phyloP scores from a whole-genome alignment of 2,888 invertebrate species.

The Neoascia interrupta region DNA sequence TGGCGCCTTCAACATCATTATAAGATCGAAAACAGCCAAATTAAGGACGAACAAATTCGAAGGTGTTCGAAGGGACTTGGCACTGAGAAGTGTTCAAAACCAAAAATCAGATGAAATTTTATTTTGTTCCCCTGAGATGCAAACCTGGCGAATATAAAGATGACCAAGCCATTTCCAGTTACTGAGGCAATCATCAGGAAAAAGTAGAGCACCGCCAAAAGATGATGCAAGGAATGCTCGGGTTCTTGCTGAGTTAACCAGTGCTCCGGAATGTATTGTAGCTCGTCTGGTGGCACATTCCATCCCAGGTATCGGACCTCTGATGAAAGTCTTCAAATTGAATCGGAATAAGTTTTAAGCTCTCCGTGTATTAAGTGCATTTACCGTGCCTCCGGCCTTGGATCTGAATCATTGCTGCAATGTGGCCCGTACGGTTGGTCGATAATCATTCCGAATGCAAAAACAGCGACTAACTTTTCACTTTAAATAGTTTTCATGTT shows the following conservation, averaged over 20 bases:
- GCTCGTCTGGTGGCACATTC: conserved; percentile 87
- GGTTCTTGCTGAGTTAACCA: conserved; percentile 90
- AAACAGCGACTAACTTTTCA: conserved; percentile 15
- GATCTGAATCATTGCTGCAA: conserved; percentile 52
- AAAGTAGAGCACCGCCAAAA: conserved; percentile 87
- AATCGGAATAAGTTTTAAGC: not conserved
- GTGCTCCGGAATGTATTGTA: conserved; percentile 88
- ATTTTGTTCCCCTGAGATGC: not conserved
- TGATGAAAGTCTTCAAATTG: conserved; percentile 66
- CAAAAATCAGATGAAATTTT: not conserved
- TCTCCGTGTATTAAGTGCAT: not conserved
- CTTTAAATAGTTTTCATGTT: conserved; percentile 45
- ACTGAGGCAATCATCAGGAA: conserved; percentile 87
- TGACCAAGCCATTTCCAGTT: conserved; percentile 90
- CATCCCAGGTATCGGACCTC: conserved; percentile 84
- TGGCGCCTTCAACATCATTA: conserved; percentile 92
- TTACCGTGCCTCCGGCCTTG: conserved; percentile 58
- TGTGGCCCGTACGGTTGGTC: conserved; percentile 53
- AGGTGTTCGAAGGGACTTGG: conserved; percentile 80
- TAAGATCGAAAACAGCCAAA: conserved; percentile 89
- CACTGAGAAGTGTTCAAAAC: conserved; percentile 70
- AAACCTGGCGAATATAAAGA: conserved; percentile 81
- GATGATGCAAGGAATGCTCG: conserved; percentile 88
- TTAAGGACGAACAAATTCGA: conserved; percentile 92
- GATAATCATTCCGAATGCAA: conserved; percentile 47